These are phyloP conservation scores for Blera fallax DNA, from an alignment of 2,888 invertebrate species.

Conservation along the genomic window DNA sequence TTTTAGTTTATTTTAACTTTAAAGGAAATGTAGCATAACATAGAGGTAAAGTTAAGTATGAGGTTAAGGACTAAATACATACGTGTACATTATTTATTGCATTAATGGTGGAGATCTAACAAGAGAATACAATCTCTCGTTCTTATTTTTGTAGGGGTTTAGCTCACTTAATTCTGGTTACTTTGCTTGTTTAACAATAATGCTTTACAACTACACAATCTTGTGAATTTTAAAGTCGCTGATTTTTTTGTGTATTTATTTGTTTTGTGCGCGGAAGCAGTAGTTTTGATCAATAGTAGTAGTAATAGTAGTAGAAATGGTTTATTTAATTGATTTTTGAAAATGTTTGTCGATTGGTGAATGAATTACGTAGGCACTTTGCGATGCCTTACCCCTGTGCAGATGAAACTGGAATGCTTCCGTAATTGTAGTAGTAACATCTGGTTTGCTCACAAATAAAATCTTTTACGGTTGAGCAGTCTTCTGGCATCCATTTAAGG, in stretches of 20 bases:
- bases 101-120: constrained; percentile 51
- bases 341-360: constrained; percentile 70
- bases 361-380: constrained; percentile 64
- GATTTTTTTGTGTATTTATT: constrained; percentile 52
- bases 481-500: constrained; percentile 91
- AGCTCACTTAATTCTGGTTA: constrained; percentile 80
- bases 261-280: constrained; percentile 64
- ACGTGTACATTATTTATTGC: constrained; percentile 58
- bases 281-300: constrained; percentile 62
- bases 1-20: constrained; percentile 11
- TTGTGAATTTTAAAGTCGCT: constrained; percentile 51
- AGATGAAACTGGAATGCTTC: constrained; percentile 93
- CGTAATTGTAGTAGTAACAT: constrained; percentile 95
- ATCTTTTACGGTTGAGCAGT: constrained; percentile 92
- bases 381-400: constrained; percentile 91
- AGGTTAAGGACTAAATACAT: constrained; percentile 53
- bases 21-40: constrained; percentile 41
- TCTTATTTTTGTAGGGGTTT: constrained; percentile 78
- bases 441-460: constrained; percentile 95
- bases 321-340: constrained; percentile 60
- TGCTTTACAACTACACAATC: constrained; percentile 74
- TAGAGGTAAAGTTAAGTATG: constrained; percentile 35
- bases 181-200: constrained; percentile 73
- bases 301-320: constrained; percentile 48
- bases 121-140: constrained; percentile 49